Evolutionary conservation across 2,888 invertebrate genomes (phyloP), one percentile per base, ranked within the genome.

Genomic region (Leptopilina myrica): DNA sequence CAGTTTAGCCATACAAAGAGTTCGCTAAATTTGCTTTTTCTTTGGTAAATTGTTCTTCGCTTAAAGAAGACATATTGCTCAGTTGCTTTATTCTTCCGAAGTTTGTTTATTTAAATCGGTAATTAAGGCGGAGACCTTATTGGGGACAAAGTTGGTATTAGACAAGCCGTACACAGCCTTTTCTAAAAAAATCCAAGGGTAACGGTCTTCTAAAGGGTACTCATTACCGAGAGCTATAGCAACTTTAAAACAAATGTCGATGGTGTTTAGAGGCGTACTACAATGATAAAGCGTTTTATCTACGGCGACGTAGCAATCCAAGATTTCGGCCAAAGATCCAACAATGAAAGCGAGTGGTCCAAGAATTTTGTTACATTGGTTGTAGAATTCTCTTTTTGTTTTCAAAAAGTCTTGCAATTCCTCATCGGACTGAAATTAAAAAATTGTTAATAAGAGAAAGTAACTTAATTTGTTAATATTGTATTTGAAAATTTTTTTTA

Each of bases 181-280:
- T 64, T 78, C 75, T n/a, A 78, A 40, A 78, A 78, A 75, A 40
- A 75, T 20, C 78, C 78, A 77, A 46, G 49, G 64, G n/a, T 77
- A 49, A 8, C 66, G 49, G 49, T 66, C 64, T 15, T 77, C 77
- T 12, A 77, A 20, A 9, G 78, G 62, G n/a, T 78, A 78, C 11
- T 73, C 67, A 64, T 64, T 56, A 64, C 20, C 9, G 3, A 78
- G 78, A 59, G 46, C 78, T 4, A 14, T 11, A 5, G 49, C 46
- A 33, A 4, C 33, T 33, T 78, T 78, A 64, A 46, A 78, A 46
- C 62, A 43, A 15, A 73, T n/a, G 43, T 78, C 78, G 40, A 78
- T 46, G 8, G 78, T 64, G 14, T 78, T 78, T 26, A 78, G 14
- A 43, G 78, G 73, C 26, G 78, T 67, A 12, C 33, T 8, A 49